Conservation (phyloP, 2,797 vertebrate genomes). For the Tapera naevia region DNA sequence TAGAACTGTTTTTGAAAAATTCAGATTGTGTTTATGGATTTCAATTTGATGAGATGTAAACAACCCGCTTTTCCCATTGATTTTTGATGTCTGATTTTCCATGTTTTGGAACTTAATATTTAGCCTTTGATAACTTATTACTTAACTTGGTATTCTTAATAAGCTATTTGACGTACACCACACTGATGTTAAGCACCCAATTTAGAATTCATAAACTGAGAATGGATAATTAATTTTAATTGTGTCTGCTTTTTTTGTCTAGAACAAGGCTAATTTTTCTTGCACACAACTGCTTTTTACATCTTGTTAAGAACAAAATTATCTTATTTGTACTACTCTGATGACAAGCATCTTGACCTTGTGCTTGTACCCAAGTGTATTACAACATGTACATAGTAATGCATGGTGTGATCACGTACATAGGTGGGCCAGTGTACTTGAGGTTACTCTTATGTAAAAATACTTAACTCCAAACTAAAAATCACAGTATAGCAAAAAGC, state of each 20-base stretch:
- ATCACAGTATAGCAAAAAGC: not conserved
- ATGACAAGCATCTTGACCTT: not conserved
- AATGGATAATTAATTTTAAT: not conserved
- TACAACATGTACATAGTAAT: not conserved
- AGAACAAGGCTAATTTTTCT: not conserved
- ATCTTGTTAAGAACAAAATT: not conserved
- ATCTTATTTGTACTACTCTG: not conserved
- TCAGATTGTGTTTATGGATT: not conserved
- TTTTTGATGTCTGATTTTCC: not conserved
- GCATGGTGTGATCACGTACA: fast-evolving
- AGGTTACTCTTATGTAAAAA: not conserved
- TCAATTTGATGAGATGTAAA: not conserved
- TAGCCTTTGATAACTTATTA: not conserved
- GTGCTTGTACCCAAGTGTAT: not conserved
- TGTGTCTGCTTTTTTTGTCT: not conserved
- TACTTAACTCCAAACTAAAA: not conserved
- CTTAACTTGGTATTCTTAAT: not conserved
- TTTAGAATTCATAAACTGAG: not conserved
- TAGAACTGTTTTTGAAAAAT: not conserved
- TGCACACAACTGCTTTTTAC: not conserved
- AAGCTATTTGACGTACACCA: not conserved
- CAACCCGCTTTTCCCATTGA: not conserved
- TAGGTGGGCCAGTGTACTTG: not conserved
- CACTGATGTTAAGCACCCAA: not conserved
- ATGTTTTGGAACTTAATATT: not conserved